Conservation (phyloP, 2,113 vertebrate genomes). For the Pseudorectes ferrugineus region DNA sequence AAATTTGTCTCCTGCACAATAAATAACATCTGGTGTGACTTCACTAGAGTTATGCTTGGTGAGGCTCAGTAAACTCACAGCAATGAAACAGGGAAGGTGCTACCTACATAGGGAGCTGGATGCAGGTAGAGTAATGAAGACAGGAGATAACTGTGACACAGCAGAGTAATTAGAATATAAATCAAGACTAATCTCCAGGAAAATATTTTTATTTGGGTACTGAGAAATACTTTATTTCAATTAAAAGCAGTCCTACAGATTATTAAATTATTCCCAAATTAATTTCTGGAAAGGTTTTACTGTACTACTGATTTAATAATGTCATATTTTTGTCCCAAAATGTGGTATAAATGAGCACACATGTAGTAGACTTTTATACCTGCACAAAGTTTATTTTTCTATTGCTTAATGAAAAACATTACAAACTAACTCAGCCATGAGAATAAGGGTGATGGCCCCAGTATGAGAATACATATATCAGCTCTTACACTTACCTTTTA, state of each 20-base stretch:
- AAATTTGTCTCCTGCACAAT: background rate
- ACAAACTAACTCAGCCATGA: background rate
- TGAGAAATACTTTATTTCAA: background rate
- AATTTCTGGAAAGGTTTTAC: background rate
- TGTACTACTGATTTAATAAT: background rate
- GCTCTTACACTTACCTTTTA: background rate
- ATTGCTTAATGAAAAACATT: background rate
- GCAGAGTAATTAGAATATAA: background rate
- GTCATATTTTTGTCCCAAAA: background rate
- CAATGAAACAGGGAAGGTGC: background rate
- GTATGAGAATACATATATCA: background rate
- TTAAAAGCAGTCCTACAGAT: background rate
- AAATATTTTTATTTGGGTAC: background rate
- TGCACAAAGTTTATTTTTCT: background rate
- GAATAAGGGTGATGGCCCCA: background rate
- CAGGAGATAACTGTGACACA: background rate
- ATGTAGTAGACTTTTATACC: rapidly evolving
- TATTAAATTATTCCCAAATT: background rate
- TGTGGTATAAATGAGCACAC: background rate
- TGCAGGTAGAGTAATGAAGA: background rate
- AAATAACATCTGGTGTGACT: rapidly evolving
- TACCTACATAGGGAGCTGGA: background rate
- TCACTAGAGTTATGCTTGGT: rapidly evolving
- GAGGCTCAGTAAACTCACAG: background rate
- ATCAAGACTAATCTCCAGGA: background rate